Base-by-base conservation (phyloP, 2,888 invertebrate species). In the Ctenicera cuprea region DNA sequence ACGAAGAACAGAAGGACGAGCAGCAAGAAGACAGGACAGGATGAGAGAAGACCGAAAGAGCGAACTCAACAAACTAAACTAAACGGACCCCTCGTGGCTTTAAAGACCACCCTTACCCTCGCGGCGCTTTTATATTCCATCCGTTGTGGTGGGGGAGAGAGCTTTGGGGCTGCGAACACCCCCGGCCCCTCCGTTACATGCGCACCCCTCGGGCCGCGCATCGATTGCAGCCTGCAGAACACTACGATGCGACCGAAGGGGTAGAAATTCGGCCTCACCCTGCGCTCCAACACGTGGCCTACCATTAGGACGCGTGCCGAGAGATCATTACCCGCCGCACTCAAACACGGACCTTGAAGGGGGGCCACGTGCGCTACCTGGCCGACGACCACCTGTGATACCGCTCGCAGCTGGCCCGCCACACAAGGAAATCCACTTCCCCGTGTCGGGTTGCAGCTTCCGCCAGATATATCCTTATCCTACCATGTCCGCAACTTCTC, bases 71-170 rank as follows among this genome's bases (percentile, higher is more conserved):
- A 84, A 85, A 85, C 86, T 86, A 86, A 85, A 87, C 88, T 84
- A 88, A 87, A 89, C 88, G 88, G 87, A 84, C 87, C 89, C 89
- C 89, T 88, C 88, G 89, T 89, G 89, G 87, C 89, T 89, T 89
- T 84, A 89, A 88, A 83, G 87, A 87, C 85, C 82, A 82, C 83
- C 85, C 85, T 80, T 84, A 84, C 86, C 83, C 83, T 84, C 84
- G 85, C 83, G 83, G 78, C 81, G 86, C 87, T 86, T 89, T 89
- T 89, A 90, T 90, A 89, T 87, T 82, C 82, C 68, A 77, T 74
- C 71, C 75, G 63, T 59, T 65, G 76, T 77, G 76, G 78, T 75
- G 78, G 80, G 79, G 80, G 72, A 43, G 73, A 62, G 45, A 75
- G 78, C 77, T 76, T 77, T 77, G 80, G 81, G 80, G 81, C 76